A percentile compares a stretch with the other conserved stretches of the same genome.
phyloP scores from a whole-genome alignment of 30 jellyfish, hydroid and myxozoan species.

The Clytia hemisphaerica region DNA sequence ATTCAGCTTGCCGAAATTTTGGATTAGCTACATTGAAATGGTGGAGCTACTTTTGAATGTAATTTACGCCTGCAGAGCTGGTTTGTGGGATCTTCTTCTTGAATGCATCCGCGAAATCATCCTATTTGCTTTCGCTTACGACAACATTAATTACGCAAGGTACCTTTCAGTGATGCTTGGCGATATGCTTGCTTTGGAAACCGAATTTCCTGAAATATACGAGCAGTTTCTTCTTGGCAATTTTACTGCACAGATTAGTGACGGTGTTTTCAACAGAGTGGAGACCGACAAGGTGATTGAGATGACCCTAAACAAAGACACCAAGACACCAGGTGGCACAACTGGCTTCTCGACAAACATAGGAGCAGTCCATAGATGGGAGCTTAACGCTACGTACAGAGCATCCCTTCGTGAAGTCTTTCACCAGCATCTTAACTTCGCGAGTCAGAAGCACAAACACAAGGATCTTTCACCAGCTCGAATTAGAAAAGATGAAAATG shows the following conservation, averaged over 20 bases:
- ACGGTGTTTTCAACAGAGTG: not conserved
- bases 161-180: conserved; percentile 12
- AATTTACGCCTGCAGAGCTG: not conserved
- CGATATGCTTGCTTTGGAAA: conserved; percentile 8
- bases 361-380: conserved; percentile 6
- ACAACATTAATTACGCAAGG: too few relatives aligned
- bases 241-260: not conserved
- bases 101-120: conserved; percentile 10
- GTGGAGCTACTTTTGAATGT: not conserved
- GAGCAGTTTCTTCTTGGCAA: not conserved
- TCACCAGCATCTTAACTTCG: not conserved
- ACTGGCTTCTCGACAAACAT: not conserved
- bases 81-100: not conserved
- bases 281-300: not conserved
- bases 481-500: not conserved
- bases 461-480: not conserved
- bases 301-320: not conserved
- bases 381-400: conserved; percentile 3
- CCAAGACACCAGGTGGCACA: not conserved
- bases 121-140: conserved; percentile 8
- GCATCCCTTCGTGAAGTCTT: not conserved
- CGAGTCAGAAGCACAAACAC: not conserved
- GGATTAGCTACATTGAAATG: conserved; percentile 9
- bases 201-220: conserved; percentile 1
- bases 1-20: not conserved